These are phyloP conservation scores for Hirtodrosophila cameraria DNA, from an alignment of 2,888 invertebrate species.

Conservation along the genomic window DNA sequence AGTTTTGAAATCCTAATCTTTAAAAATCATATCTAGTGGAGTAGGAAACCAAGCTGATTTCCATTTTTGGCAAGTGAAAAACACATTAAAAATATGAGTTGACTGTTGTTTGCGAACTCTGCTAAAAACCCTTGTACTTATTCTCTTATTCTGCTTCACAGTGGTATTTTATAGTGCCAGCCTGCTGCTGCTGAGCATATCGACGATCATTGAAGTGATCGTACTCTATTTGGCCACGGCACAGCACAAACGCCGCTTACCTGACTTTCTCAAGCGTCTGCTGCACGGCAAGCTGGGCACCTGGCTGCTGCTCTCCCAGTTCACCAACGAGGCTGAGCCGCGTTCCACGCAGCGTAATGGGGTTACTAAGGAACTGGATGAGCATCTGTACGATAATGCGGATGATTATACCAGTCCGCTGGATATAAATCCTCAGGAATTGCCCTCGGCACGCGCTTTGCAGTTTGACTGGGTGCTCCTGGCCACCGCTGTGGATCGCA, in stretches of 20 bases:
- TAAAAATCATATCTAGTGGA: too few species aligned
- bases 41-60: background rate
- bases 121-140: too few species aligned
- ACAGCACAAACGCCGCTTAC: conserved; percentile 84
- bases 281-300: conserved; percentile 79
- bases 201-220: conserved; percentile 85
- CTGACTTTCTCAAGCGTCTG: conserved; percentile 81
- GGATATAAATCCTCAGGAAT: conserved; percentile 58
- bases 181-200: conserved; percentile 85
- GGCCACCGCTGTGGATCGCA: conserved; percentile 87
- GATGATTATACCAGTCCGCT: conserved; percentile 58
- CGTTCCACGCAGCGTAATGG: conserved; percentile 59
- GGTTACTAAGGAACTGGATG: conserved; percentile 70
- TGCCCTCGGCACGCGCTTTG: conserved; percentile 73
- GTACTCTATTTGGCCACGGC: conserved; percentile 85
- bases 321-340: conserved; percentile 68
- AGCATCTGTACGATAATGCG: conserved; percentile 66
- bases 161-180: conserved; percentile 86
- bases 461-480: conserved; percentile 88
- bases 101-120: too few species aligned
- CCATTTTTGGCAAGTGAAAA: too few species aligned
- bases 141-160: conserved; percentile 77
- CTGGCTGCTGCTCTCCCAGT: conserved; percentile 77
- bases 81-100: too few species aligned
- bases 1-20: conserved; percentile 37